These are phyloP conservation scores for Bombus waltoni DNA, from an alignment of 1,140 invertebrate species.

Conservation along the genomic window DNA sequence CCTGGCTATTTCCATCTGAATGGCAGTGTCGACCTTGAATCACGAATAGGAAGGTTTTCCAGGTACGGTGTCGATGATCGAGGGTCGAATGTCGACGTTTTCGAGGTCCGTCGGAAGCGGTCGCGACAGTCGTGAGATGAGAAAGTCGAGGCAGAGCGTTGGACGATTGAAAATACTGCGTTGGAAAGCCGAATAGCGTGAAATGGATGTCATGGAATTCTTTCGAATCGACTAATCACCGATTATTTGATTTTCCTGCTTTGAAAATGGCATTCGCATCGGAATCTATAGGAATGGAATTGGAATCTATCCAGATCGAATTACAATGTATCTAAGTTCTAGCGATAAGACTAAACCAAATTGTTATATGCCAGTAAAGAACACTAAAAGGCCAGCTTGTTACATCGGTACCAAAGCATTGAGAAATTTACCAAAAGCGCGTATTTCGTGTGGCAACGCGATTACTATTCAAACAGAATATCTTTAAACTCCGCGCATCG, in stretches of 20 bases:
- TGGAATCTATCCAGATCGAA: neutral
- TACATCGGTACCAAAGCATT: neutral
- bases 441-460: too few relatives aligned
- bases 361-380: too few relatives aligned
- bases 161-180: neutral
- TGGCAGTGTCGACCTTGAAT: constrained; percentile 42
- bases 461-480: neutral
- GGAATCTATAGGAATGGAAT: neutral
- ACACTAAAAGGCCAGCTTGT: neutral
- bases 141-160: neutral
- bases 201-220: neutral
- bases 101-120: constrained; percentile 2
- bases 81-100: neutral
- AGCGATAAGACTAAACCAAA: neutral
- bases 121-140: neutral
- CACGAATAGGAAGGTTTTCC: constrained; percentile 15
- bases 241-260: neutral
- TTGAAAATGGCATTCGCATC: neutral
- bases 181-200: neutral
- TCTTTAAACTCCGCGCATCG: neutral
- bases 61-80: neutral
- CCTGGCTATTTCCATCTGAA: constrained; percentile 53
- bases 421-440: neutral
- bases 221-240: neutral
- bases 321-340: neutral